Conservation (phyloP, 2,888 invertebrate species). For the Pseudococcus longispinus region DNA sequence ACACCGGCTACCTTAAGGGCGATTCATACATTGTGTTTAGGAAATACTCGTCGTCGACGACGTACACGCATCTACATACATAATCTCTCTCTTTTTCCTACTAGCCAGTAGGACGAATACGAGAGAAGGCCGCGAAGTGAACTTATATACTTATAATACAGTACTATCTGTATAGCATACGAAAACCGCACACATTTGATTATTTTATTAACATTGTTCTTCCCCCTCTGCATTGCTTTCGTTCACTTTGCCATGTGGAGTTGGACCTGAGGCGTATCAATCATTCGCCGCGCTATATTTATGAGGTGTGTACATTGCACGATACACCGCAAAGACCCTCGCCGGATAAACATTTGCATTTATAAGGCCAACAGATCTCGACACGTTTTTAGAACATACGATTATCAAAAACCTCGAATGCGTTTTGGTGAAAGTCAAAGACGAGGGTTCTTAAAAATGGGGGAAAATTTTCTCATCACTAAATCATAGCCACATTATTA, state of each 20-base stretch:
- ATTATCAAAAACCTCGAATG: too few species aligned
- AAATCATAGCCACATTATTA: neutral
- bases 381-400: neutral
- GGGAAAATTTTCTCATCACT: neutral
- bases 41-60: neutral
- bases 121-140: neutral
- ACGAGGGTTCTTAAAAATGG: neutral
- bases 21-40: slow-evolving; percentile 28
- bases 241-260: neutral
- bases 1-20: slow-evolving; percentile 32
- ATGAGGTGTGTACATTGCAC: slow-evolving; percentile 6
- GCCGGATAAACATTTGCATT: neutral
- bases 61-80: neutral
- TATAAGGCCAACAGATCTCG: neutral
- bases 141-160: neutral
- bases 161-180: too few species aligned
- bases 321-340: neutral
- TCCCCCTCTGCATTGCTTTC: neutral
- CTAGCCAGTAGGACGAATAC: neutral
- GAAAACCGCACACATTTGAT: slow-evolving; percentile 22
- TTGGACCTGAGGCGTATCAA: neutral
- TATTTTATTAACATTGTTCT: slow-evolving; percentile 34
- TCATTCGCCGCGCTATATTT: slow-evolving; percentile 6
- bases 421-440: neutral
- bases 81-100: neutral